Evolutionary conservation across 2,797 vertebrate species (phyloP), one percentile per base, ranked within the genome.

Genomic region (Chrosomus eos): DNA sequence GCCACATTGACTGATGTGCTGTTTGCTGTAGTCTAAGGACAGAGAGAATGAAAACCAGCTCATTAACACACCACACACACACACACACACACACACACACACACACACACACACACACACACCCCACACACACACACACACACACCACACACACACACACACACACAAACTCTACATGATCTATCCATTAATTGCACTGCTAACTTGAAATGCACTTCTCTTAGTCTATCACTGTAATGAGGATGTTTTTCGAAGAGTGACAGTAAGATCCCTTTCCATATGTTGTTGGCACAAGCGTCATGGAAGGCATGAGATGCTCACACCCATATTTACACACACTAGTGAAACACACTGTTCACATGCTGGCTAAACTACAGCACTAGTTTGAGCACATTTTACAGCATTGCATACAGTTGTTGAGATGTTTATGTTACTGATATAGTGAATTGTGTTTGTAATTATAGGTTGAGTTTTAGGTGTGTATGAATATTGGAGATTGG

Each of bases 1-100:
- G 18, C 77, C n/a, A 21, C 80, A 71, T 62, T 87, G 62, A 82
- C 68, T 80, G 79, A 82, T 82, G 80, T 71, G 71, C 53, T 70
- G 58, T 77, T 82, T 70, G 38, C 71, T 81, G 74, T 83, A 68
- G 67, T 78, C 75, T 51, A 64, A 62, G 67, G 53, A 80, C 64
- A 55, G 78, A 68, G 72, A 58, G 64, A 64, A 60, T 79, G 19
- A 81, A 81, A 78, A 81, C 38, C 66, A 38, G 64, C 82, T 82
- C 82, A 87, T 85, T 86, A 74, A 82, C 70, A 62, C 38, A 55
- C 23, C 23, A 21, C 33, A n/a, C 60, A 19, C 72, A 85, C 51
- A 33, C 33, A 53, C 28, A 87, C 51, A 33, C 31, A 55, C 23
- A 28, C 33, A n/a, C 60, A 19, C 72, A 85, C 51, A 33, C 33